Evolutionary conservation across 2,888 invertebrate species (phyloP).

Genomic region (Diaperis boleti): DNA sequence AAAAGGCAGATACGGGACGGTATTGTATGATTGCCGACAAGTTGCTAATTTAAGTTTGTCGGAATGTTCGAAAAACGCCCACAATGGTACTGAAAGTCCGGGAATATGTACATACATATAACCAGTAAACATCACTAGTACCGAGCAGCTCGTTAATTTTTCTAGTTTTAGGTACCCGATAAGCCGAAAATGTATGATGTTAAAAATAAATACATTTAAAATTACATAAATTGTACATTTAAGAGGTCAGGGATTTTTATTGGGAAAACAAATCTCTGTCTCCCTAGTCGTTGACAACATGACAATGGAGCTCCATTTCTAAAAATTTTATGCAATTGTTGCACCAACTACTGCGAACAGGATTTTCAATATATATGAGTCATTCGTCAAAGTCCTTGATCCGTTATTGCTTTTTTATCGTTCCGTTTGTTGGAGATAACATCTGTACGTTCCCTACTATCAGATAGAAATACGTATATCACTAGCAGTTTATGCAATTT

Average conservation of each 20-base stretch:
- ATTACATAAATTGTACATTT: not conserved
- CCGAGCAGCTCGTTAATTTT: slow-evolving; percentile 15
- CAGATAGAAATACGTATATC: not conserved
- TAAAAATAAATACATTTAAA: not conserved
- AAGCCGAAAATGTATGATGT: slow-evolving; percentile 16
- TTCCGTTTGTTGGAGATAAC: slow-evolving; percentile 6
- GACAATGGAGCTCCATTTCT: no score
- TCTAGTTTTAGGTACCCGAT: slow-evolving; percentile 14
- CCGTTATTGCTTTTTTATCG: slow-evolving; percentile 15
- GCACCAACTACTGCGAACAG: no score
- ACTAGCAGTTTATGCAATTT: no score
- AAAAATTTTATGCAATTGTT: no score
- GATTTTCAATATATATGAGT: not conserved
- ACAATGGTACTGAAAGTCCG: no score
- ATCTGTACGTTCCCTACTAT: not conserved
- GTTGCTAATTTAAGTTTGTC: no score
- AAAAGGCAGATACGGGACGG: no score
- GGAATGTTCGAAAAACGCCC: no score
- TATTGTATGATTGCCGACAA: no score
- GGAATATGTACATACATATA: no score
- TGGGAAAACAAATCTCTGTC: not conserved
- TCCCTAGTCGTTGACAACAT: no score
- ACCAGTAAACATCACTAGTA: not conserved
- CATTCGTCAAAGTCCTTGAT: slow-evolving; percentile 11
- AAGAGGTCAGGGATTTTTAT: no score